Percentiles rank a stretch among this genome's conserved stretches.
phyloP scores from a whole-genome alignment of 2,113 vertebrate genomes.

The Hemiprocne comata region DNA sequence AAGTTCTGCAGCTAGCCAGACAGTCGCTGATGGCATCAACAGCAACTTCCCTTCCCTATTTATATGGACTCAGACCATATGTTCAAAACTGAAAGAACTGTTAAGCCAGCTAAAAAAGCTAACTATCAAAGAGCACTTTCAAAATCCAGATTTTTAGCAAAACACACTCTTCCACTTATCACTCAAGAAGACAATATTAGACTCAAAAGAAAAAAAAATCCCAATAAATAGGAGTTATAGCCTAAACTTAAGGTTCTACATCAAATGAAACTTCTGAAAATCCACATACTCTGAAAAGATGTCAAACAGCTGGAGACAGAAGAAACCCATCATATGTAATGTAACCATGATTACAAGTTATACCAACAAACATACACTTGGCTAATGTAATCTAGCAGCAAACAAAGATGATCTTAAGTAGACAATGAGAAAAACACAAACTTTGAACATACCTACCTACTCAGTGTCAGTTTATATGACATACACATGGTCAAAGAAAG shows the following conservation, averaged over 20 bases:
- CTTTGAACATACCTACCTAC: background rate
- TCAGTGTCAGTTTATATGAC: background rate
- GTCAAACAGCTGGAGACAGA: background rate
- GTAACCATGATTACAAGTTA: background rate
- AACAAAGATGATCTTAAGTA: background rate
- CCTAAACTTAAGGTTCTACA: background rate
- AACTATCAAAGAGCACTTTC: background rate
- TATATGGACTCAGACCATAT: rapidly evolving
- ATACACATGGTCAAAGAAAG: background rate
- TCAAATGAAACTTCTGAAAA: background rate
- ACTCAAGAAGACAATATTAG: background rate
- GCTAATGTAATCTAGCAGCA: background rate
- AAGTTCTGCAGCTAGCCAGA: background rate
- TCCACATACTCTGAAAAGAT: background rate
- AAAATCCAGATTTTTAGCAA: background rate
- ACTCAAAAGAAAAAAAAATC: background rate
- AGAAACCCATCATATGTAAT: background rate
- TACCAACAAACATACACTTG: background rate
- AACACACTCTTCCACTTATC: background rate
- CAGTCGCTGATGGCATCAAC: background rate
- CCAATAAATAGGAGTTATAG: background rate
- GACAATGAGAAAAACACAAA: background rate
- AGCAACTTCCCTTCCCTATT: background rate
- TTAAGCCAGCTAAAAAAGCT: background rate
- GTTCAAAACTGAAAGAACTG: background rate